Base-by-base conservation (phyloP, 2,888 invertebrate species). In the Stratiomys singularior region DNA sequence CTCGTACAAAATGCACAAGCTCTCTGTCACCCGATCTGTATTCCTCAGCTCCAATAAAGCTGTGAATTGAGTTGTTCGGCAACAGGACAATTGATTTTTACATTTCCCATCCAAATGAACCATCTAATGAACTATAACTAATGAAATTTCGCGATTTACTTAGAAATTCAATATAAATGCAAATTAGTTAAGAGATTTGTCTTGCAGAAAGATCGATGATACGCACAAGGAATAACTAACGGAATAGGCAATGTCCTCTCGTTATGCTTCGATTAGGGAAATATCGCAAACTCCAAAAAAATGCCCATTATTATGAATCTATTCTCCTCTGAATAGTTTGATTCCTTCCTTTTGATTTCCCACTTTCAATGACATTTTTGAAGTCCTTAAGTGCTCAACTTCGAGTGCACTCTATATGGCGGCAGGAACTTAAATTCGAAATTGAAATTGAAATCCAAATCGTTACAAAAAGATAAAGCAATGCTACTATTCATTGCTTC, bases 141-240 rank as follows among this genome's bases (percentile, higher is more conserved):
- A 78, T 67, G 67, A 67, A 74, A 56, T 76, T 69, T 69, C 63
- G 37, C 52, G 66, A 58, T 74, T 78, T 78, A 74, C 74, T 44
- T 66, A 44, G 76, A 76, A 56, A 78, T 76, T 66, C 78, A 76
- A 78, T 78, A 76, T 78, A 78, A 78, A 78, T 78, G 78, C 78
- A 78, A 78, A 78, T 76, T 52, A 66, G 78, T 56, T 74, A 25
- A 44, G 37, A 66, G 44, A 37, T 15, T 15, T n/a, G 3, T 4
- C 15, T 52, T 15, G 3, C 15, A n/a, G 4, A 52, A 9, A 15
- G 18, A n/a, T 5, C 52, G 3, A n/a, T 52, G 4, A 13, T 18
- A 37, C 27, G 28, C 66, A 28, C 37, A 64, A 7, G 25, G 25
- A 64, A 64, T 28, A 2, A 4, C 30, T 25, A 66, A 37, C 30